These are phyloP conservation scores for Tribolium castaneum DNA, from an alignment of 1,140 invertebrate species.

Conservation along the genomic window DNA sequence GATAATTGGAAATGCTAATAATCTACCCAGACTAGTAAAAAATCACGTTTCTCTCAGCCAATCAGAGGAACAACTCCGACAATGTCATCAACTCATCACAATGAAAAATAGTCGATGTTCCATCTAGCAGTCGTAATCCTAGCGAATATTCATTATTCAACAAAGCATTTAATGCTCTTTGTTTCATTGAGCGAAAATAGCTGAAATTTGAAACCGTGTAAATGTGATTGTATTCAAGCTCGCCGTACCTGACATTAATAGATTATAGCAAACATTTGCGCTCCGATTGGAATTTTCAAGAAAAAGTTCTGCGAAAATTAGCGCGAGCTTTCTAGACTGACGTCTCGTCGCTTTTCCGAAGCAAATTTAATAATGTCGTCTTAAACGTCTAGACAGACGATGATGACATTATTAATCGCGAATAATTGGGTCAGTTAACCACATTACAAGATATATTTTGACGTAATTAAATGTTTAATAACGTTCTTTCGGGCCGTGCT, in stretches of 20 bases:
- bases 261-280: slow-evolving; percentile 2
- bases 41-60: not conserved
- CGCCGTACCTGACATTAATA: not conserved
- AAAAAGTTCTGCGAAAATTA: slow-evolving; percentile 2
- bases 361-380: slow-evolving; percentile 26
- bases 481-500: not conserved
- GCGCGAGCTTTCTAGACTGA: not conserved
- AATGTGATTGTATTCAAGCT: not conserved
- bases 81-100: not conserved
- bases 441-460: slow-evolving; percentile 13
- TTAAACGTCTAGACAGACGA: slow-evolving; percentile 18
- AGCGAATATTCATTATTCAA: not conserved
- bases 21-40: not conserved
- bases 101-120: not conserved
- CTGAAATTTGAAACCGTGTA: not conserved
- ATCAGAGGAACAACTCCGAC: not conserved
- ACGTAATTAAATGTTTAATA: slow-evolving; percentile 28
- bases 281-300: not conserved
- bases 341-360: slow-evolving; percentile 6
- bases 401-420: slow-evolving; percentile 13
- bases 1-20: not conserved
- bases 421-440: slow-evolving; percentile 33
- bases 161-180: not conserved
- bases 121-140: not conserved
- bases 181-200: not conserved